Base-by-base conservation (phyloP, 30 jellyfish, hydroid and myxozoan genomes). In the Mastigias papua region DNA sequence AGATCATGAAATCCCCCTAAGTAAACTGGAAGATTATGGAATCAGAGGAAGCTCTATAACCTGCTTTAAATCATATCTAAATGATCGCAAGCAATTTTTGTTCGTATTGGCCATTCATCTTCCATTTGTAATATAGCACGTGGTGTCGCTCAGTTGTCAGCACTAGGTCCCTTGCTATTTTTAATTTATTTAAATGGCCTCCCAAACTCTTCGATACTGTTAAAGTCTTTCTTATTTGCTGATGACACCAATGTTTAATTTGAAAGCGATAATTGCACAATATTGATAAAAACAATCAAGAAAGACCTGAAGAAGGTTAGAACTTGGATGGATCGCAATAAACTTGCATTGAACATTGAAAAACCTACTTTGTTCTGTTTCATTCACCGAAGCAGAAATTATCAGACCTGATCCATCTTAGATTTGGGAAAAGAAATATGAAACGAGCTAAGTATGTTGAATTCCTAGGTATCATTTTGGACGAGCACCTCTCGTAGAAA, bases 381-480 rank as follows among this genome's bases (percentile, higher is more conserved):
- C 78, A 82, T 82, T 69, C 84, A 31, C 87, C 92, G n/a, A 50
- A 30, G 62, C 68, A 84, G 73, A 60, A 35, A 58, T 57, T 62
- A 29, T 16, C 77, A 22, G 81, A 70, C 21, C 68, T 57, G 80
- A 72, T 72, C 28, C 76, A 22, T n/a, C 69, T 70, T 69, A 64
- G 35, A 28, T 34, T 31, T 37, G 54, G 61, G 34, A 70, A 84
- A 69, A 7, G 17, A 57, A 57, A 16, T 22, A 57, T 19, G 17
- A 2, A 16, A 22, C 7, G 87, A 79, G 33, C 61, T 48, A 84
- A 84, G 46, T 72, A 30, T 75, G 80, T 84, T 33, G 70, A 70
- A 48, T 84, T 70, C 46, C 87, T 84, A 19, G 93, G 89, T 35
- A 78, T 84, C 51, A 90, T 84, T 49, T 54, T 84, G 33, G 93